phyloP scores from a whole-genome alignment of 2,797 vertebrate species.

The Anguilla marmorata region DNA sequence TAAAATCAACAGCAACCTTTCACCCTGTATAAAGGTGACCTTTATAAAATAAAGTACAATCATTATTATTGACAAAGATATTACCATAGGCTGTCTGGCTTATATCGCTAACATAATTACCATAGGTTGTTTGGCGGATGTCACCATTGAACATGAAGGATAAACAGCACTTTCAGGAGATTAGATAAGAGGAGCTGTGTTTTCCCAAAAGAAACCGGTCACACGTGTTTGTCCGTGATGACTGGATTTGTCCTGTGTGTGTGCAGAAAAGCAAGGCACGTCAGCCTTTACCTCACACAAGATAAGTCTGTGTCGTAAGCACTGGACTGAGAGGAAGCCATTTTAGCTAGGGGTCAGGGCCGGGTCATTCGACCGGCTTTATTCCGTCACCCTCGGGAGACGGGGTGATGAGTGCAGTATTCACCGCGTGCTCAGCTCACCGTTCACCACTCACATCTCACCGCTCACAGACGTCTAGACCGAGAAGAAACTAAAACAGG shows the following conservation, averaged over 20 bases:
- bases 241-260: slow-evolving; percentile 5
- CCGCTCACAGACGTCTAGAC: not conserved
- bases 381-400: not conserved
- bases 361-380: slow-evolving; percentile 23
- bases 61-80: slow-evolving; percentile 7
- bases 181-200: slow-evolving; percentile 1
- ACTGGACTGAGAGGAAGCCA: slow-evolving; percentile 33
- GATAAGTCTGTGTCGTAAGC: slow-evolving; percentile 22
- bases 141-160: slow-evolving; percentile 4
- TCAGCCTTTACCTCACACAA: not conserved
- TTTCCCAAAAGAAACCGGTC: slow-evolving; percentile 19
- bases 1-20: not conserved
- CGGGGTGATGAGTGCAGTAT: not conserved
- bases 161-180: slow-evolving; percentile 16
- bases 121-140: not conserved
- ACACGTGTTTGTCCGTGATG: not conserved
- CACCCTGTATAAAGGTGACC: not conserved
- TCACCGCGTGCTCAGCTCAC: not conserved
- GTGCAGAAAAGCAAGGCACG: slow-evolving; percentile 21
- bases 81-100: not conserved
- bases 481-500: not conserved
- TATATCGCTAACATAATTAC: not conserved
- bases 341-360: slow-evolving; percentile 41
- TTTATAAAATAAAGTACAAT: slow-evolving; percentile 15
- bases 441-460: not conserved